Percentiles rank a stretch among this genome's conserved stretches.
Conservation (phyloP, 1,140 invertebrate genomes). For the Halesus radiatus region DNA sequence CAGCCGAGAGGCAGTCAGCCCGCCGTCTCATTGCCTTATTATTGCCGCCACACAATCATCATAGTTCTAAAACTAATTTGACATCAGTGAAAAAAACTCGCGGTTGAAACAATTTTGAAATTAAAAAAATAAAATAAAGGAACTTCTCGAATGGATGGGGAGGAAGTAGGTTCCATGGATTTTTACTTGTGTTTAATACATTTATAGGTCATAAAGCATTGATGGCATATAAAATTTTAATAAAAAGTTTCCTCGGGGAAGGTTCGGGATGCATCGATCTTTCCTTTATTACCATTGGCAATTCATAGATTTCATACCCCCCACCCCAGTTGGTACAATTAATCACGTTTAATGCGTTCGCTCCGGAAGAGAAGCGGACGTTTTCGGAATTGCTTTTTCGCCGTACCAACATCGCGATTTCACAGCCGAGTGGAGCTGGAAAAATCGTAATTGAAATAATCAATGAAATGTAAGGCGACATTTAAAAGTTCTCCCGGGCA, state of each 20-base stretch:
- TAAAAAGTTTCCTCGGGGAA: background rate
- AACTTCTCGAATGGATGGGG: no score
- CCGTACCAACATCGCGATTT: slow-evolving; percentile 33
- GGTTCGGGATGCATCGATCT: slow-evolving; percentile 5
- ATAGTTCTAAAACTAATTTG: slow-evolving; percentile 6
- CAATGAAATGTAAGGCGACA: slow-evolving; percentile 49
- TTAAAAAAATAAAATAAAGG: no score
- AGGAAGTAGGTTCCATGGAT: no score
- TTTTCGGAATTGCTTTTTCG: slow-evolving; percentile 44
- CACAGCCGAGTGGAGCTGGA: slow-evolving; percentile 34
- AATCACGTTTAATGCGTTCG: slow-evolving; percentile 45
- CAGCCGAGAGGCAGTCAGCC: background rate
- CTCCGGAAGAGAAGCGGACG: slow-evolving; percentile 39
- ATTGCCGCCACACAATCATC: background rate
- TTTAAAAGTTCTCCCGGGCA: slow-evolving; percentile 43
- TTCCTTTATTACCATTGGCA: slow-evolving; percentile 39
- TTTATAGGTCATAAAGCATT: no score
- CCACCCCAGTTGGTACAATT: slow-evolving; percentile 10
- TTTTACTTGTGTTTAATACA: no score
- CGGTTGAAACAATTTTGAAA: no score
- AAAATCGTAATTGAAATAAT: slow-evolving; percentile 53
- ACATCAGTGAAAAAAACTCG: background rate
- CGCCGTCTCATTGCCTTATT: no score
- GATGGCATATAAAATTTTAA: background rate
- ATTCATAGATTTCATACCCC: slow-evolving; percentile 40